Evolutionary conservation across 2,888 invertebrate genomes (phyloP).

Genomic region (Suillia variegata): DNA sequence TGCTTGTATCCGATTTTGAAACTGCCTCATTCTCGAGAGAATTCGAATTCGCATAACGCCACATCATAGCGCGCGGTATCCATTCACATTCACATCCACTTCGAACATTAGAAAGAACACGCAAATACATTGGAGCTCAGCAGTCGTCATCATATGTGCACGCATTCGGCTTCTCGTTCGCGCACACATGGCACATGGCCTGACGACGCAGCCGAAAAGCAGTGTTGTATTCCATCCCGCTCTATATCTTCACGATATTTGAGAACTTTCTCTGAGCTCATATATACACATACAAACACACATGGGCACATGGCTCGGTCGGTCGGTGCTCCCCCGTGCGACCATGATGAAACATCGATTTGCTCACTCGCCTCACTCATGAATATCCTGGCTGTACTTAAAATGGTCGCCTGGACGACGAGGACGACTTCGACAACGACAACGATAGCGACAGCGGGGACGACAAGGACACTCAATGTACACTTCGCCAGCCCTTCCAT

Average conservation of each 20-base stretch:
- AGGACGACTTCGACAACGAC: no score
- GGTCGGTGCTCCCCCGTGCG: neutral
- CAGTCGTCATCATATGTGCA: constrained; percentile 17
- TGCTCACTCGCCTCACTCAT: constrained; percentile 26
- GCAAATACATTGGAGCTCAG: constrained; percentile 21
- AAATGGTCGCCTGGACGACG: constrained; percentile 53
- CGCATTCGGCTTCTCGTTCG: constrained; percentile 6
- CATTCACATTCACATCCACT: neutral
- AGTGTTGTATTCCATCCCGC: neutral
- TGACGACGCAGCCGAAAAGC: no score
- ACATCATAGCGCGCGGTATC: neutral
- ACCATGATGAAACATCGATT: neutral
- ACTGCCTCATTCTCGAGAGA: neutral
- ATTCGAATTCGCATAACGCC: constrained; percentile 4
- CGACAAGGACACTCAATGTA: constrained; percentile 1
- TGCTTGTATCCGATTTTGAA: neutral
- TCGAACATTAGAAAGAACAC: constrained; percentile 23
- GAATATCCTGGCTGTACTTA: constrained; percentile 53
- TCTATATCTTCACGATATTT: neutral
- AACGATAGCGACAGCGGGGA: neutral
- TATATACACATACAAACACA: no score
- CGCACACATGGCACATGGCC: neutral
- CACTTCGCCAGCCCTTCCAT: neutral
- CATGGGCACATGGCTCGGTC: no score
- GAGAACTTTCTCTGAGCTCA: constrained; percentile 3